Conservation (phyloP, 2,113 vertebrate species). For the Chloebia gouldiae region DNA sequence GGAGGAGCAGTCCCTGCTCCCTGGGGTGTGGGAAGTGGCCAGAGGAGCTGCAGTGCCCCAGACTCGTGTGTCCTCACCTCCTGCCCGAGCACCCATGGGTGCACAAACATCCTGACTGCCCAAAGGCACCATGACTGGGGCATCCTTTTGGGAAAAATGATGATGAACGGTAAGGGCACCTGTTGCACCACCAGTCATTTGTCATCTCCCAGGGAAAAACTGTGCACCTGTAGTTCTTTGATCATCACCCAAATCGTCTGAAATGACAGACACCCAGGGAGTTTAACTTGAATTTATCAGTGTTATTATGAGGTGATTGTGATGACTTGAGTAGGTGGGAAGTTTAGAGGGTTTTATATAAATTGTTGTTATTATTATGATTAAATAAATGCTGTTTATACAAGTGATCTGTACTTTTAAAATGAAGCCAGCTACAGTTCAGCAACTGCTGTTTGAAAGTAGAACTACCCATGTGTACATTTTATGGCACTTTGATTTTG, state of each 20-base stretch:
- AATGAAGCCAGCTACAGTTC: not conserved
- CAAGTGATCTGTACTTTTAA: accelerated
- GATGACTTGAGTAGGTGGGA: not conserved
- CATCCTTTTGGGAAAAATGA: not conserved
- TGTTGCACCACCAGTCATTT: not conserved
- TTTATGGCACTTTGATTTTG: not conserved
- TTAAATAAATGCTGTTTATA: not conserved
- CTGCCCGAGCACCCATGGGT: accelerated
- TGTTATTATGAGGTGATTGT: not conserved
- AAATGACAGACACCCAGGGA: not conserved
- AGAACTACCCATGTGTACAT: not conserved
- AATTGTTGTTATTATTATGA: not conserved
- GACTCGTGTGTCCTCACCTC: accelerated
- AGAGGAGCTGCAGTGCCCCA: not conserved
- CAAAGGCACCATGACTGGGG: accelerated
- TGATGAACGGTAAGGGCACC: accelerated
- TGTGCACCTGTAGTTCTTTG: not conserved
- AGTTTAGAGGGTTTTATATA: not conserved
- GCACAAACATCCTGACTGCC: accelerated
- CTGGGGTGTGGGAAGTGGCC: not conserved
- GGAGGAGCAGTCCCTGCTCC: not conserved
- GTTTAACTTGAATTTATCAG: not conserved
- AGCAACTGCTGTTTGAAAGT: not conserved
- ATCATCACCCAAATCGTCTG: not conserved
- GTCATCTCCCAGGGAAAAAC: not conserved